A percentile compares a stretch with the other conserved stretches of the same genome.
phyloP scores from a whole-genome alignment of 2,888 invertebrate species.

The Auanema sp. region DNA sequence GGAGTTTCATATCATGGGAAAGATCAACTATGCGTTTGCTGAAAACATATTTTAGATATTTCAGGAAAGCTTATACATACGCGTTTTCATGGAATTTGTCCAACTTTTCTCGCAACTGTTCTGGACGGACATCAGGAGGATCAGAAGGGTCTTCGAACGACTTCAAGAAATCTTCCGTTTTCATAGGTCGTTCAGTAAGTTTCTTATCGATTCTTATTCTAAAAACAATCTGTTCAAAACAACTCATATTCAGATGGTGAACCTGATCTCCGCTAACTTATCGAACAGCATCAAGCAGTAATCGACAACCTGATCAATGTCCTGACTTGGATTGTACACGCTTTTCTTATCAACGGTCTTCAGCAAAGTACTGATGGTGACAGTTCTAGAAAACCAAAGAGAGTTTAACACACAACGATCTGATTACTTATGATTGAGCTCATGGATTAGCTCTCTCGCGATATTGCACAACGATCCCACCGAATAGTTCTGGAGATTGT shows the following conservation, averaged over 20 bases:
- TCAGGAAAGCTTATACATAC: not conserved
- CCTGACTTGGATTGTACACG: constrained; percentile 17
- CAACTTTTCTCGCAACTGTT: constrained; percentile 4
- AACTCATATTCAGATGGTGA: too few relatives aligned
- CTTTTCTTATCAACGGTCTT: constrained; percentile 34
- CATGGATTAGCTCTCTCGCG: constrained; percentile 37
- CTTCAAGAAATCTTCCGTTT: constrained; percentile 7
- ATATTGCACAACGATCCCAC: constrained; percentile 32
- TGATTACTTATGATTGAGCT: constrained; percentile 32
- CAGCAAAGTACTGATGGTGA: constrained; percentile 20
- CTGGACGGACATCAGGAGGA: not conserved
- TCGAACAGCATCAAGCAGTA: constrained; percentile 33
- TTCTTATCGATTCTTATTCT: constrained; percentile 27
- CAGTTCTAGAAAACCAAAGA: constrained; percentile 25
- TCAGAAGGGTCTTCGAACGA: constrained; percentile 8
- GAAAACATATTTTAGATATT: constrained; percentile 2
- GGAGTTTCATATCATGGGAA: constrained; percentile 34
- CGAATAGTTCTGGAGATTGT: constrained; percentile 26
- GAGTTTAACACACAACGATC: constrained; percentile 1
- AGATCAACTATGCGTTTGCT: constrained; percentile 30
- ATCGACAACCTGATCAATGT: constrained; percentile 23
- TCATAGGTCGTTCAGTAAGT: constrained; percentile 7
- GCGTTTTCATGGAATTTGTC: constrained; percentile 11
- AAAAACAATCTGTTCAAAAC: constrained; percentile 5
- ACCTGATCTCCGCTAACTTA: constrained; percentile 40